A percentile compares a stretch with the other conserved stretches of the same genome.
These are phyloP conservation scores for Accipiter virgatus DNA, from an alignment of 2,113 vertebrate genomes.

Conservation along the genomic window DNA sequence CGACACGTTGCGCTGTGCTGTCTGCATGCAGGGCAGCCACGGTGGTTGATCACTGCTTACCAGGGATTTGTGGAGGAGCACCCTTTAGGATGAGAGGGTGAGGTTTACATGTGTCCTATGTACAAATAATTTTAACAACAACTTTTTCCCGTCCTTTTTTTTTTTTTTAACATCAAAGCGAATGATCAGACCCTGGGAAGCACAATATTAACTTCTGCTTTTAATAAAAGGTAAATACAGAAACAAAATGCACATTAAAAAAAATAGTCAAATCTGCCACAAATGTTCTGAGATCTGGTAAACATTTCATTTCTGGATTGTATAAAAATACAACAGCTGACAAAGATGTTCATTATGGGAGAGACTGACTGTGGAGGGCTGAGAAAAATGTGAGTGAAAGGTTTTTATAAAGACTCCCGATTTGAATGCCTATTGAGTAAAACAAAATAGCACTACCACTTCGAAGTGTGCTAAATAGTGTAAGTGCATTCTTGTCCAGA, in stretches of 20 bases:
- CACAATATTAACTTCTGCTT: constrained; percentile 1
- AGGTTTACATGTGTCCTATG: background rate
- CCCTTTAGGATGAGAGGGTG: background rate
- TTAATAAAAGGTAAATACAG: constrained; percentile 13
- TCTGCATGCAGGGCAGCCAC: background rate
- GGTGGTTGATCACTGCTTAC: accelerated
- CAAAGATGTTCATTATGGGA: background rate
- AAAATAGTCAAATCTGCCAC: background rate
- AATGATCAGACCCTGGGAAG: background rate
- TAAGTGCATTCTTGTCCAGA: background rate
- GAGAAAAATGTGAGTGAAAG: background rate
- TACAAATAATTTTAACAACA: background rate
- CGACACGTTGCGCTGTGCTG: accelerated
- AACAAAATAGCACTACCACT: background rate
- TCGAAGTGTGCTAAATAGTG: background rate
- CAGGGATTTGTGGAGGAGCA: background rate
- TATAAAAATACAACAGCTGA: constrained; percentile 6
- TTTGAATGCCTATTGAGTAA: background rate
- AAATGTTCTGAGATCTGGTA: constrained; percentile 9
- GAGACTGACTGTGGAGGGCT: background rate
- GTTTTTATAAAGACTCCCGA: background rate
- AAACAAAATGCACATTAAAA: constrained; percentile 11
- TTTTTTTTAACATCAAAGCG: background rate
- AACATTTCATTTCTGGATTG: background rate
- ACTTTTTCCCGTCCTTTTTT: background rate